Percentiles rank a stretch among this genome's conserved stretches.
phyloP scores from a whole-genome alignment of 2,113 vertebrate species.

The Microtus montanus region DNA sequence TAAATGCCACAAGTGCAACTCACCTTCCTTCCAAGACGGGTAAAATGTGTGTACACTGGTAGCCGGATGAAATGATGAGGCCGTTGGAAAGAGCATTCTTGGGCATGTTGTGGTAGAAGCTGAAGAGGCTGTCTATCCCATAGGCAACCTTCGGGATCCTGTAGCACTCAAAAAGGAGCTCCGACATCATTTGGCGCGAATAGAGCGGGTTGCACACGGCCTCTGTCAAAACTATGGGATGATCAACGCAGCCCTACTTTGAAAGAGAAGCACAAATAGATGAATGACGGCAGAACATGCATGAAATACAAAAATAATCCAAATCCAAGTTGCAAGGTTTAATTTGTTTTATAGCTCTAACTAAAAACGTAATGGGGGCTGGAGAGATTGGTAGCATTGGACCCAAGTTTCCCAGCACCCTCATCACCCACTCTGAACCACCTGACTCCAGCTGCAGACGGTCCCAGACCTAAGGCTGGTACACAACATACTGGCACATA shows the following conservation, averaged over 20 bases:
- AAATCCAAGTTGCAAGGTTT: neutral
- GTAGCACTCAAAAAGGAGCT: constrained; percentile 97
- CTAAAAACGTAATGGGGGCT: constrained; percentile 13
- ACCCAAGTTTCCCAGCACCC: neutral
- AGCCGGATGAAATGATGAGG: constrained; percentile 94
- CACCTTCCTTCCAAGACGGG: constrained; percentile 96
- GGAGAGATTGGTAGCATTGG: neutral
- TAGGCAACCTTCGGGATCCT: constrained; percentile 93
- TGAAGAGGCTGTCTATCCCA: constrained; percentile 95
- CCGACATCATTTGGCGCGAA: constrained; percentile 90
- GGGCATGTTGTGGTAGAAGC: constrained; percentile 90
- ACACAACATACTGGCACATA: neutral
- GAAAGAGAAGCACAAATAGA: neutral
- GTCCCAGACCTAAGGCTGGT: neutral
- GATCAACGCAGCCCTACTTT: constrained; percentile 87
- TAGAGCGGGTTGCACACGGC: constrained; percentile 89
- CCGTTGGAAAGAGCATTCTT: constrained; percentile 86
- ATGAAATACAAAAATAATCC: neutral
- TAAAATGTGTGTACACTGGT: constrained; percentile 95
- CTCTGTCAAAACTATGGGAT: constrained; percentile 89
- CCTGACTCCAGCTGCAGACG: neutral
- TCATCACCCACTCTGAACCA: neutral
- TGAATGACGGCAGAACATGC: neutral
- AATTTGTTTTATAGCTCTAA: constrained; percentile 26
- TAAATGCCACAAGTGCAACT: constrained; percentile 53